phyloP scores from a whole-genome alignment of 2,888 invertebrate species.

The Drosophila percnosoma region DNA sequence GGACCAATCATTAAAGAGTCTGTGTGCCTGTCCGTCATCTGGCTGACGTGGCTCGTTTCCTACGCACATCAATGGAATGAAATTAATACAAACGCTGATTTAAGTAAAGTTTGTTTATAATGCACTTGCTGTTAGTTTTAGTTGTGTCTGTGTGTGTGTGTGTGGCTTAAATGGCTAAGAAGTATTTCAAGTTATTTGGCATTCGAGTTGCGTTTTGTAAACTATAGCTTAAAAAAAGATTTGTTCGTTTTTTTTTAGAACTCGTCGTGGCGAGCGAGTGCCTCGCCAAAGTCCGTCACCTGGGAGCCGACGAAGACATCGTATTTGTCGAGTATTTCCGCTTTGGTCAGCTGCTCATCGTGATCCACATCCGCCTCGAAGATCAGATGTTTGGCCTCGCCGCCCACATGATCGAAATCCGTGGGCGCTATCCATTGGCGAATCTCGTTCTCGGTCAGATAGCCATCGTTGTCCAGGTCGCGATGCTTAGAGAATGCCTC shows the following conservation, averaged over 20 bases:
- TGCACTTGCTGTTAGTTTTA: constrained; percentile 42
- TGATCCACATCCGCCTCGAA: constrained; percentile 97
- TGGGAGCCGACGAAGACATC: constrained; percentile 99
- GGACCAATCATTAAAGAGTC: constrained; percentile 47
- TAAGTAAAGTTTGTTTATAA: constrained; percentile 48
- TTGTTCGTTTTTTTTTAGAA: constrained; percentile 87
- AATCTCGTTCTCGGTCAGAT: constrained; percentile 94
- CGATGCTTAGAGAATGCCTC: constrained; percentile 91
- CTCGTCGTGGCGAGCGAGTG: constrained; percentile 97
- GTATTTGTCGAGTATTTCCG: constrained; percentile 96
- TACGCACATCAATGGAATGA: constrained; percentile 42
- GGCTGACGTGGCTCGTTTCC: constrained; percentile 50
- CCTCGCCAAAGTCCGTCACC: constrained; percentile 99
- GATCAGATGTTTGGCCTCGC: constrained; percentile 97
- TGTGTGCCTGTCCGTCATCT: background rate
- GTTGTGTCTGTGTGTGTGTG: background rate
- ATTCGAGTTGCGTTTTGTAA: constrained; percentile 43
- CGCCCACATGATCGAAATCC: constrained; percentile 98
- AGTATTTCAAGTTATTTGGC: constrained; percentile 58
- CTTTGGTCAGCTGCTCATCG: constrained; percentile 94
- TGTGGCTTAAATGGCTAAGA: constrained; percentile 37
- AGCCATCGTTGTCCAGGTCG: constrained; percentile 90
- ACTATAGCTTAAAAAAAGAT: background rate
- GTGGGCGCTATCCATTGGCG: constrained; percentile 97
- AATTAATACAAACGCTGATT: constrained; percentile 3